These are phyloP conservation scores for Molossus alvarezi DNA, from an alignment of 2,797 vertebrate genomes.

Conservation along the genomic window DNA sequence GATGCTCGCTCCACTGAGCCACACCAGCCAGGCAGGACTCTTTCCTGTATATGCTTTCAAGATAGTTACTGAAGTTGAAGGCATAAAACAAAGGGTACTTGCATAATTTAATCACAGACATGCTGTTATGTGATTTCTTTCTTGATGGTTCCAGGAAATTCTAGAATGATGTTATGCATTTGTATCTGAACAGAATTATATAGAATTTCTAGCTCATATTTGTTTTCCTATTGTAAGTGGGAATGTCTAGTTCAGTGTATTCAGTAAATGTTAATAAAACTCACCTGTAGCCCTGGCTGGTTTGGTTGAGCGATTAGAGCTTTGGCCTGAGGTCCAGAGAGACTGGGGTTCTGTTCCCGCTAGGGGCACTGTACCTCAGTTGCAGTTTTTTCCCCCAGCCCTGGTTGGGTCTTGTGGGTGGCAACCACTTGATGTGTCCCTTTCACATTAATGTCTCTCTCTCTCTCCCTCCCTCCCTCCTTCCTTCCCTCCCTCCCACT, in stretches of 20 bases:
- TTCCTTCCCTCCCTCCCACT: too few species aligned
- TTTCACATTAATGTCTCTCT: too few species aligned
- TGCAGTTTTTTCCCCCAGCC: too few species aligned
- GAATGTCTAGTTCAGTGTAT: neutral
- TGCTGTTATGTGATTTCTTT: neutral
- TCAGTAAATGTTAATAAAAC: neutral
- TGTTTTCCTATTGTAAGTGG: neutral
- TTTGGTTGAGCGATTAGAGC: too few species aligned
- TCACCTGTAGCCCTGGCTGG: neutral
- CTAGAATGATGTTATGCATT: neutral
- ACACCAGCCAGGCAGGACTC: too few species aligned
- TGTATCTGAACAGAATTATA: neutral
- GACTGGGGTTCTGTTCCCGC: too few species aligned
- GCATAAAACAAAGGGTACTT: neutral
- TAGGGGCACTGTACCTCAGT: too few species aligned
- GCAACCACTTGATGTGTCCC: too few species aligned
- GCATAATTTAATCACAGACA: neutral
- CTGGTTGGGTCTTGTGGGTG: too few species aligned
- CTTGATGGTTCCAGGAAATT: neutral
- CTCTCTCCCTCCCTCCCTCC: too few species aligned
- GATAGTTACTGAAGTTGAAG: neutral
- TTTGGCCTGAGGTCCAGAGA: too few species aligned
- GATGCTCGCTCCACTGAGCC: too few species aligned
- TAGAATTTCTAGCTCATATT: neutral
- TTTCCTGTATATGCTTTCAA: neutral